Base-by-base conservation (phyloP, 2,888 invertebrate species). In the Amblyjoppa fuscipennis region DNA sequence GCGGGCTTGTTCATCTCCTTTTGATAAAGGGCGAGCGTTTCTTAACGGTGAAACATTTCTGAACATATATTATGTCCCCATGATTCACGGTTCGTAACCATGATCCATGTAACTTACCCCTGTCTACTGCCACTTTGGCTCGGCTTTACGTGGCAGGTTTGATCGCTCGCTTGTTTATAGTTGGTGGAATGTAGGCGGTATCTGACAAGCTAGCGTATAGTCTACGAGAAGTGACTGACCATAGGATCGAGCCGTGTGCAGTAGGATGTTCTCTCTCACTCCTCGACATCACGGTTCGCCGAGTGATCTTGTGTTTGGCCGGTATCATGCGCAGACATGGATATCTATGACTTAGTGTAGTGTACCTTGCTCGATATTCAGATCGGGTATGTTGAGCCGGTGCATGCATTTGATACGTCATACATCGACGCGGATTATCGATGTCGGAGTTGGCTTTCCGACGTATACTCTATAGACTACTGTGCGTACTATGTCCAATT, bases 361-460 rank as follows among this genome's bases (percentile, higher is more conserved):
- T 49, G 28, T 68, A 7, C 49, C 66, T 68, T 45, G 53, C 74
- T 69, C 69, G 75, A 75, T 81, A 81, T 81, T 75, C 68, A 2
- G 45, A 76, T 20, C 66, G 41, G 31, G 70, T 69, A 61, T 74
- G 51, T 49, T 69, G 11, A 41, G 31, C 45, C 38, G 56, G 59
- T 41, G 53, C 64, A 59, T 74, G 53, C 38, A 70, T 69, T 80
- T 81, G 53, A 81, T 73, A 80, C 41, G 66, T 53, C 59, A 80
- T 69, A 73, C 74, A 61, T 74, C 61, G 49, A 20, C 20, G 41
- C 34, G n/a, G 59, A 41, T 74, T 25, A 20, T 34, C 64, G 64
- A 34, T 64, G 64, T 34, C 6, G 1, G 64, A n/a, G n/a, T 64
- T 64, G 0, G 64, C 31, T 28, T 28, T 28, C 9, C 28, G 28